Evolutionary conservation across 1,140 invertebrate genomes (phyloP), one percentile per base, ranked within the genome.

Genomic region (Panagrolaimus sp.): DNA sequence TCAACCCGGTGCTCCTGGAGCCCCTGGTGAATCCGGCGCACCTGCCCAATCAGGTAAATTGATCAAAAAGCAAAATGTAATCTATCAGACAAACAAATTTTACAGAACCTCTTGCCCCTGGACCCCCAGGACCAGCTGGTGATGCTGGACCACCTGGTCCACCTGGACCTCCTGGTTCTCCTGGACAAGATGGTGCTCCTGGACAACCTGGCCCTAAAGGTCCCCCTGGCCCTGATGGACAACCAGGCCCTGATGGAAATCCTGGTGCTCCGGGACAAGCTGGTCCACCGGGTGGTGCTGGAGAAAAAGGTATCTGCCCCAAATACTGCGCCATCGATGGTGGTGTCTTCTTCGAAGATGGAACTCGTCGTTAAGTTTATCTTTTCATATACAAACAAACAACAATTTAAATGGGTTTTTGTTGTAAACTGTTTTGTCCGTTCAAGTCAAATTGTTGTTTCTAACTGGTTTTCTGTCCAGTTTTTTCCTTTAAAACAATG

Each of bases 291-390:
- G 48, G 48, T 51, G 48, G 48, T 20, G 44, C 20, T 25, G 75
- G 69, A 66, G 78, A 79, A 67, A 80, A 80, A 70, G 78, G 78
- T 65, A 81, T 79, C 72, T 79, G 78, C 67, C 78, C 78, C 57
- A 79, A 79, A 51, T 79, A 79, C 69, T 79, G 78, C 63, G 78
- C 78, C 61, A 77, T 79, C 74, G 78, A 79, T 31, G 78, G 78
- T 63, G 78, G 78, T 63, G 77, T 80, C 67, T 80, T 80, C 77
- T 80, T 82, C 75, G 78, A 81, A 62, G 78, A 80, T 38, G 31
- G 31, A 4, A 38, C 31, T 38, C 31, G 31, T 2, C 31, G 31
- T 38, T 38, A 38, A 38, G 31, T 7, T 38, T 7, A 38, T 38
- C 31, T 7, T 38, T 7, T 38, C 31, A 4, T 2, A 7, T 38